Evolutionary conservation across 2,113 vertebrate genomes (phyloP).

Genomic region (Atherinomorus stipes): DNA sequence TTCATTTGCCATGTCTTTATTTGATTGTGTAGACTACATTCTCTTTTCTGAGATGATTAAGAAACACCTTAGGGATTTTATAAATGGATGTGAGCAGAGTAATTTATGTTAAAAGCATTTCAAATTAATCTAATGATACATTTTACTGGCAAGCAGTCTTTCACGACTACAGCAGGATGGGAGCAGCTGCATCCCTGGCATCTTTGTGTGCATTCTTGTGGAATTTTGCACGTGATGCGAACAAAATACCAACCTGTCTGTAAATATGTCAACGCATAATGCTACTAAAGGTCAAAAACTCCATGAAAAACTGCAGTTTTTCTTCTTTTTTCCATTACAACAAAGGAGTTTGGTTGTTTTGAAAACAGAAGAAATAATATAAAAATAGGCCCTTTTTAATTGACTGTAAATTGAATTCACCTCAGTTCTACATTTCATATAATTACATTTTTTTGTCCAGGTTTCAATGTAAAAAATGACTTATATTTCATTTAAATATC

Average conservation of each 20-base stretch:
- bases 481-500: background rate
- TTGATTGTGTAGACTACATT: background rate
- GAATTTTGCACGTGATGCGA: background rate
- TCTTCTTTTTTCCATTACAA: background rate
- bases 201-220: background rate
- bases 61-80: background rate
- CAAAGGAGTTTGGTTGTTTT: background rate
- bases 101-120: background rate
- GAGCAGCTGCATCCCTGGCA: background rate
- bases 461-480: background rate
- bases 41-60: background rate
- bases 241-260: background rate
- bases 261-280: background rate
- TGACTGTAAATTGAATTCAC: background rate
- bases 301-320: background rate
- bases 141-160: slow-evolving; percentile 9
- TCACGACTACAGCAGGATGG: background rate
- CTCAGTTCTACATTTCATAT: background rate
- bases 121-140: background rate
- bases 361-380: background rate
- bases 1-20: background rate
- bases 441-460: background rate
- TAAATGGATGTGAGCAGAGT: background rate
- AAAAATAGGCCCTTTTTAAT: too few relatives aligned
- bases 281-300: slow-evolving; percentile 5